phyloP scores from a whole-genome alignment of 2,888 invertebrate genomes.

The Rhyacophila evoluta region DNA sequence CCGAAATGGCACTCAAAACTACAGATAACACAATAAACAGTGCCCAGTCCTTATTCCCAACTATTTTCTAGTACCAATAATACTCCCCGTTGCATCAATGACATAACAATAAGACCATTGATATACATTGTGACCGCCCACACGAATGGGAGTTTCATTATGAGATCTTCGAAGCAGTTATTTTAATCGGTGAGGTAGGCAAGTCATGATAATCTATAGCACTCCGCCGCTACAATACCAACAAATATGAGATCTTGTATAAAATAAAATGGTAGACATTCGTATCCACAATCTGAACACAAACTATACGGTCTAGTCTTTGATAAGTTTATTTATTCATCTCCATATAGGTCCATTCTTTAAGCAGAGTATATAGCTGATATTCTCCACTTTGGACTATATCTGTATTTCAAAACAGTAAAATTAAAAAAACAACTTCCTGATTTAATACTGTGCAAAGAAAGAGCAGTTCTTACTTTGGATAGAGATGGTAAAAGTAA shows the following conservation, averaged over 20 bases:
- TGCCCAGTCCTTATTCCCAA: constrained; percentile 17
- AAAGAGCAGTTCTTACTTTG: no score
- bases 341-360: no score
- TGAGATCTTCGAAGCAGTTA: constrained; percentile 49
- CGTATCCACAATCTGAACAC: neutral
- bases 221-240: constrained; percentile 45
- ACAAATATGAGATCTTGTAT: constrained; percentile 52
- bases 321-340: neutral
- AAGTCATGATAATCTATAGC: constrained; percentile 47
- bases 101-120: constrained; percentile 24
- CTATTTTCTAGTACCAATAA: neutral
- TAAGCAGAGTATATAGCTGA: no score
- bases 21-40: neutral
- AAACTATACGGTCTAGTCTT: neutral
- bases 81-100: neutral
- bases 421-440: no score
- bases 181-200: constrained; percentile 52
- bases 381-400: no score
- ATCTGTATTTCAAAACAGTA: no score
- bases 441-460: no score
- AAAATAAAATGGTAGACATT: neutral
- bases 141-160: constrained; percentile 17
- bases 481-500: no score
- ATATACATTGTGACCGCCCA: constrained; percentile 30
- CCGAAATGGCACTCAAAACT: neutral